A percentile compares a stretch with the other conserved stretches of the same genome.
Evolutionary conservation across 2,113 vertebrate species (phyloP).

Genomic region (Cathartes aura): DNA sequence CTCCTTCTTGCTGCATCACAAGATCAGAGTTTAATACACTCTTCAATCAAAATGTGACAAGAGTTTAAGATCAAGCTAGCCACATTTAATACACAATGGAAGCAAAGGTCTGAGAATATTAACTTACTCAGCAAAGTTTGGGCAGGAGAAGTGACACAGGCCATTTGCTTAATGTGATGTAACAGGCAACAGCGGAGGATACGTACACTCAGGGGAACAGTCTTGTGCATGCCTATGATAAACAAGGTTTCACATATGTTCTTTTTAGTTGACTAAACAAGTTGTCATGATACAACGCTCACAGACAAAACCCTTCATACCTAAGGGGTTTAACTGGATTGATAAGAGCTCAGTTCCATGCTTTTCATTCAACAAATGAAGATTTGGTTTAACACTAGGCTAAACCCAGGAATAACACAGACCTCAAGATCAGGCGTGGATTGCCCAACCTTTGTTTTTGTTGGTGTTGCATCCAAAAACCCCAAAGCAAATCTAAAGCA

Average conservation of each 20-base stretch:
- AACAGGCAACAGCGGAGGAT: not conserved
- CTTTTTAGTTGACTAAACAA: not conserved
- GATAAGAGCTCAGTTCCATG: not conserved
- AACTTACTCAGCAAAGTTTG: not conserved
- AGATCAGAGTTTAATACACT: not conserved
- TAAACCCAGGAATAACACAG: not conserved
- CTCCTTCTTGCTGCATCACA: not conserved
- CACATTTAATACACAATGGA: not conserved
- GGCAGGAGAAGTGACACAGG: not conserved
- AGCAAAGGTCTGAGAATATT: not conserved
- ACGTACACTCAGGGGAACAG: not conserved
- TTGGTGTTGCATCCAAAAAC: not conserved
- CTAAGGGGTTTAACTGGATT: not conserved
- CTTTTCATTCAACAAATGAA: not conserved
- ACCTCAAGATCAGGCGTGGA: not conserved
- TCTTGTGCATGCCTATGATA: not conserved
- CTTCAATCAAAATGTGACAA: not conserved
- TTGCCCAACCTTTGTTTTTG: not conserved
- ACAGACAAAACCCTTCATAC: not conserved
- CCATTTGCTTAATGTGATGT: not conserved
- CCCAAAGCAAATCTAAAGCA: not conserved
- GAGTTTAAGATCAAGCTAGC: not conserved
- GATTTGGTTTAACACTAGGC: not conserved
- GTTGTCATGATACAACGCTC: accelerated
- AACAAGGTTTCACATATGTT: not conserved